phyloP scores from a whole-genome alignment of 2,888 invertebrate species.

The Ochropleura leucogaster region DNA sequence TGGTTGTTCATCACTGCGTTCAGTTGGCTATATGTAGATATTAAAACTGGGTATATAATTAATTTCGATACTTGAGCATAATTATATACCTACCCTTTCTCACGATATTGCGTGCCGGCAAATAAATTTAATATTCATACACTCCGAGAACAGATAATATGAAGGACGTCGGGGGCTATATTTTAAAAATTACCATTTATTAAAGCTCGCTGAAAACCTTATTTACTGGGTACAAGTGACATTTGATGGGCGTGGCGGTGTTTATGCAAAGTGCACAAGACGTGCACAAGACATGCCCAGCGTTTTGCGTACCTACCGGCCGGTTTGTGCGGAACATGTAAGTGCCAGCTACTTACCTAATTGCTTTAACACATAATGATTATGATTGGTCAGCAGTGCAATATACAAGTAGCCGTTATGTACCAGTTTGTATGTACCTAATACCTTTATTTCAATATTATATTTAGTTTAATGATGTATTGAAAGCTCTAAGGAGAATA shows the following conservation, averaged over 20 bases:
- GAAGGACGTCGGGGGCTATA: constrained; percentile 61
- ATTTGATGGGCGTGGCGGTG: constrained; percentile 80
- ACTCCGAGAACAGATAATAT: constrained; percentile 66
- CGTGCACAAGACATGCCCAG: constrained; percentile 59
- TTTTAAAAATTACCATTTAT: constrained; percentile 72
- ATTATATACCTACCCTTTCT: constrained; percentile 59
- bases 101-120: constrained; percentile 57
- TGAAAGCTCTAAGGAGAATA: constrained; percentile 15
- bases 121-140: constrained; percentile 66
- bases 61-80: constrained; percentile 51
- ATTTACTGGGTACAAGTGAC: constrained; percentile 71
- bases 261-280: constrained; percentile 78
- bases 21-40: constrained; percentile 49
- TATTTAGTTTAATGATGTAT: constrained; percentile 29
- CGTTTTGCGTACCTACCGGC: constrained; percentile 62
- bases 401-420: constrained; percentile 39
- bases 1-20: constrained; percentile 50
- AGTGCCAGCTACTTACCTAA: constrained; percentile 80
- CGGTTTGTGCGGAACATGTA: constrained; percentile 66
- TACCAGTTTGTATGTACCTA: constrained; percentile 38
- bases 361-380: constrained; percentile 79
- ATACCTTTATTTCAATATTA: constrained; percentile 34
- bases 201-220: constrained; percentile 68
- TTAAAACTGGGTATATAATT: constrained; percentile 54
- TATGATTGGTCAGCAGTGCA: constrained; percentile 74